phyloP scores from a whole-genome alignment of 2,797 vertebrate genomes.

The Notolabrus celidotus region DNA sequence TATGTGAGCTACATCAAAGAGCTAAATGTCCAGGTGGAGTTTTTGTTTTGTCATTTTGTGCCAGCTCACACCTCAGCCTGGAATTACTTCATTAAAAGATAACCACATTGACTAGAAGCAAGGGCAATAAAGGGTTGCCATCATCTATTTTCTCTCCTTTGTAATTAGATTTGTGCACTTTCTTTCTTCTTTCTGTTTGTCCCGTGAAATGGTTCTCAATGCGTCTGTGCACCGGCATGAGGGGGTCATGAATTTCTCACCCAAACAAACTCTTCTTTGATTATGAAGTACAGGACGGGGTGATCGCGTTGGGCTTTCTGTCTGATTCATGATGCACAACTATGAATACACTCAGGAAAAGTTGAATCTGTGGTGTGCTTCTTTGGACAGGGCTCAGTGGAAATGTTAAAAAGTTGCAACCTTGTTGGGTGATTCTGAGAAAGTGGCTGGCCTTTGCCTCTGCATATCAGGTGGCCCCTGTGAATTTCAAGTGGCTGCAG shows the following conservation, averaged over 20 bases:
- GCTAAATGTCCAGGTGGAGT: slow-evolving; percentile 8
- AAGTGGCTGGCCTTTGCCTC: background rate
- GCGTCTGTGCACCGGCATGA: background rate
- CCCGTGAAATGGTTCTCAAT: background rate
- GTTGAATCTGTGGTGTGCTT: background rate
- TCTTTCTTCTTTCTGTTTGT: background rate
- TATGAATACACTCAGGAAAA: background rate
- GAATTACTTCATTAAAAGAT: slow-evolving; percentile 9
- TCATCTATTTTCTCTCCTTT: background rate
- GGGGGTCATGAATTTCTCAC: background rate
- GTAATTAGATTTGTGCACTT: background rate
- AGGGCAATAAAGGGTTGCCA: background rate
- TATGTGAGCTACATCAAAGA: slow-evolving; percentile 4
- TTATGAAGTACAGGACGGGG: background rate
- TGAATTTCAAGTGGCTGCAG: background rate
- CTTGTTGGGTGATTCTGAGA: background rate
- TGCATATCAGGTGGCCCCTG: background rate
- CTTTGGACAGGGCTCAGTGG: background rate
- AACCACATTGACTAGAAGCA: slow-evolving; percentile 2
- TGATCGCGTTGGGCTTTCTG: background rate
- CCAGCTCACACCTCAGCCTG: background rate
- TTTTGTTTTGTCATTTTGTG: slow-evolving; percentile 12
- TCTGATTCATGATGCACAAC: background rate
- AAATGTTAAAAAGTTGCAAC: background rate
- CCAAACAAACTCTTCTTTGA: background rate